Base-by-base conservation (phyloP, 2,888 invertebrate species). In the Synanthedon andrenaeformis region DNA sequence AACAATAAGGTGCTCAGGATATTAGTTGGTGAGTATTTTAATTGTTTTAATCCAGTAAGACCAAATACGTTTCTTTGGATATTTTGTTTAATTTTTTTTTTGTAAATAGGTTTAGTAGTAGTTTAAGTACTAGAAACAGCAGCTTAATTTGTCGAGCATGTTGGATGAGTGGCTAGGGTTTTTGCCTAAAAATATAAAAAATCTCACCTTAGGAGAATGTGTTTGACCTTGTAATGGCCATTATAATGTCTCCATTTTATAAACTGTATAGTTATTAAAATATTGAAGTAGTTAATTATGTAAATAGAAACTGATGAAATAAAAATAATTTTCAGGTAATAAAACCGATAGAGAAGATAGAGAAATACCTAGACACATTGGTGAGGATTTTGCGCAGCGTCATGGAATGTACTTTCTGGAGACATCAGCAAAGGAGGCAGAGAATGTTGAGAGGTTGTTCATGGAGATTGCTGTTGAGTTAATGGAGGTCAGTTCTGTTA, bases 341-440 rank as follows among this genome's bases (percentile, higher is more conserved):
- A 99, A 99, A 91, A 97, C 96, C 69, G 99, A 99, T 81, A 91
- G 97, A 65, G 96, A 97, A 74, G 97, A 97, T 76, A 89, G 98
- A 62, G 98, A 99, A 89, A 95, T 98, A 69, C 98, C 98, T 1
- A 92, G 94, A 35, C 94, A 96, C 72, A 96, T 98, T 51, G 99
- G 98, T 1, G 96, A 96, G 79, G 96, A 97, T 76, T 99, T 99
- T 88, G 96, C 98, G 17, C 95, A 95, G 70, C 91, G 96, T 63
- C 96, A 98, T 72, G 95, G 96, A 67, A 99, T 99, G 96, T 97
- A 97, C 80, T 99, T 98, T 85, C 89, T 99, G 63, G 98, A 99
- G 88, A 99, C 98, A 0, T 98, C 98, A 0, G 98, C 98, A 1
- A 97, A 98, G 77, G 97, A 98, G 82, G 96, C 98, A 2, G 98